Base-by-base conservation (phyloP, 2,797 vertebrate species). In the Galaxias olidus region DNA sequence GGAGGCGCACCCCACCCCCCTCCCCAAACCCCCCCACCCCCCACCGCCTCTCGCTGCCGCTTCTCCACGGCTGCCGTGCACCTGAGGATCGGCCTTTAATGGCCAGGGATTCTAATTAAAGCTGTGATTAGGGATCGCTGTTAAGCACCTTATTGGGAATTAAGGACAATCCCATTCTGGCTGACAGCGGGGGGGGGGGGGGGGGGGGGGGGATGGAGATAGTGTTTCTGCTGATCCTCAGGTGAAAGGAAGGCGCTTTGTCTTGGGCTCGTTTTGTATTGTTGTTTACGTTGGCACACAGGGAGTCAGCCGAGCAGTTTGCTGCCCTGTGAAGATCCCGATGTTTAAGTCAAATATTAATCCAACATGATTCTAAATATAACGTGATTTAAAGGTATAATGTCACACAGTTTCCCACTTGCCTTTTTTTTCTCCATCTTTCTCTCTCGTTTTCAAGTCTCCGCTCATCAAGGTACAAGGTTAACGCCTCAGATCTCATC, bases 111-210 rank as follows among this genome's bases (percentile, higher is more conserved):
- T 92, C 86, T 92, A 93, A 93, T 93, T 92, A 92, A 91, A 89
- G 84, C 82, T 83, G 71, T 90, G 92, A 92, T 93, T 92, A 92
- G 89, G 85, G 87, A 84, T 87, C 78, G 80, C 85, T 86, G 90
- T 91, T 88, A 91, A 90, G 90, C 88, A 92, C 90, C 91, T 90
- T 91, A 91, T 89, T 89, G 90, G 85, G 91, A 92, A 92, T 91
- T 83, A 91, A 89, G 83, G 78, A 82, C 88, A 89, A 92, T 93
- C 88, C 88, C 87, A 91, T 93, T 90, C 73, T 87, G 71, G 75
- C 76, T 86, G 91, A 91, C 89, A 86, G 82, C 65, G 55, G 66
- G 52, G 63, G 69, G 80, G 57, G 50, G 11, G 41, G 68, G 75
- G 75, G 17, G 70, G 45, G 76, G 20, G 11, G 7, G 47, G 78